Evolutionary conservation across 1,140 invertebrate genomes (phyloP).

Genomic region (Eurosta solidaginis): DNA sequence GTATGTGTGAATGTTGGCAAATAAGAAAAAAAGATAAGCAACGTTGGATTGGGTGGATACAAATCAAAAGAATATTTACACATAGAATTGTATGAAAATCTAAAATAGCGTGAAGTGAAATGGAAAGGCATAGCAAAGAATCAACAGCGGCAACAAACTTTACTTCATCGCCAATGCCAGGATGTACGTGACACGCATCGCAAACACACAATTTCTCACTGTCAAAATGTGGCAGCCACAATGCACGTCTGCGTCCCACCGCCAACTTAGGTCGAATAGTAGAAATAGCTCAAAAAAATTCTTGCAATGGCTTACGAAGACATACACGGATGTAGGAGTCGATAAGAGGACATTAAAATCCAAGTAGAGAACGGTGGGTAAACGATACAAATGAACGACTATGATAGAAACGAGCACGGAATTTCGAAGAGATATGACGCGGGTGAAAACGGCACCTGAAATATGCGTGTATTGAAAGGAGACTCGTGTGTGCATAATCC

Average conservation of each 20-base stretch:
- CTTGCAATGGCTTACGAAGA: background rate
- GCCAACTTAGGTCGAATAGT: background rate
- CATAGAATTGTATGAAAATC: background rate
- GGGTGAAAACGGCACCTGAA: background rate
- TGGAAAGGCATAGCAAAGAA: background rate
- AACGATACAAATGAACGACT: background rate
- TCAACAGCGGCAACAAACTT: background rate
- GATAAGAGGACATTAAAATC: background rate
- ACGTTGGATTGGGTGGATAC: too few relatives aligned
- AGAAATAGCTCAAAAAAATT: background rate
- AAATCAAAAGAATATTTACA: background rate
- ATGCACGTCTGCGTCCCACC: background rate
- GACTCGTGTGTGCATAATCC: too few relatives aligned
- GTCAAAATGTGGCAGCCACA: background rate
- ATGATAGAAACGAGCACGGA: background rate
- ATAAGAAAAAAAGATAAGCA: background rate
- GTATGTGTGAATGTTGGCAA: background rate
- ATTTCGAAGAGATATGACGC: background rate
- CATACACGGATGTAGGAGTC: too few relatives aligned
- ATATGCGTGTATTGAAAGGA: too few relatives aligned
- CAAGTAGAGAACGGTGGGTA: background rate
- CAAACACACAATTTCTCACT: constrained; percentile 26
- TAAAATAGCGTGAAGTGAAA: background rate
- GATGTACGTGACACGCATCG: constrained; percentile 30
- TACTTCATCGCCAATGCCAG: constrained; percentile 2